Base-by-base conservation (phyloP, 2,797 vertebrate genomes). In the Coilia nasus region DNA sequence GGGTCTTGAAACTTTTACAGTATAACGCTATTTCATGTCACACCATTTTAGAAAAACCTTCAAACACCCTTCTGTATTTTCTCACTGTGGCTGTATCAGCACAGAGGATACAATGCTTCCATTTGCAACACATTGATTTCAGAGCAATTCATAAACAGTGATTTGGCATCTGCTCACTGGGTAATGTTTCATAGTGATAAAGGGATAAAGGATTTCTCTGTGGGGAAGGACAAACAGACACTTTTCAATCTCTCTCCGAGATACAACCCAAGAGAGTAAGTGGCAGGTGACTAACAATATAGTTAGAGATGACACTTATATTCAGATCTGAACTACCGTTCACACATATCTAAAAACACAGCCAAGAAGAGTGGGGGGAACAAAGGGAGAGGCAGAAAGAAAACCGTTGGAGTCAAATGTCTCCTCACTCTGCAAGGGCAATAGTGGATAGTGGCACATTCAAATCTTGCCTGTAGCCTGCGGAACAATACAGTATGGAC, bases 31-130 rank as follows among this genome's bases (percentile, higher is more conserved):
- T 83, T 75, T 23, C 10, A 21, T 75, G 44, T 85, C 56, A 62
- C 35, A 28, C 35, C 5, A 41, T 81, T 64, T 85, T 84, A 81
- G 28, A 15, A 50, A 83, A 28, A 62, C 80, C 81, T 88, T 88
- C 84, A 75, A 82, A 86, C 31, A 28, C 82, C 67, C 71, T 87
- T 87, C 67, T 23, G 47, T 87, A 47, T 82, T 12, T 67, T 56
- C 25, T 82, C 84, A 83, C 19, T 78, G 50, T 54, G 71, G 71
- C 71, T 41, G 19, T n/a, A 41, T 78, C 71, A 78, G 71, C 71
- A 44, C 44, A 44, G 31, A 78, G 41, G 71, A 78, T 41, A 78
- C 31, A 78, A 78, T 41, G 71, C 71, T 44, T 78, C 71, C 35
- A 7, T 78, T 78, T 78, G 71, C 71, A 44, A 44, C 71, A 78